Evolutionary conservation across 2,888 invertebrate species (phyloP).

Genomic region (Diabrotica balteata): DNA sequence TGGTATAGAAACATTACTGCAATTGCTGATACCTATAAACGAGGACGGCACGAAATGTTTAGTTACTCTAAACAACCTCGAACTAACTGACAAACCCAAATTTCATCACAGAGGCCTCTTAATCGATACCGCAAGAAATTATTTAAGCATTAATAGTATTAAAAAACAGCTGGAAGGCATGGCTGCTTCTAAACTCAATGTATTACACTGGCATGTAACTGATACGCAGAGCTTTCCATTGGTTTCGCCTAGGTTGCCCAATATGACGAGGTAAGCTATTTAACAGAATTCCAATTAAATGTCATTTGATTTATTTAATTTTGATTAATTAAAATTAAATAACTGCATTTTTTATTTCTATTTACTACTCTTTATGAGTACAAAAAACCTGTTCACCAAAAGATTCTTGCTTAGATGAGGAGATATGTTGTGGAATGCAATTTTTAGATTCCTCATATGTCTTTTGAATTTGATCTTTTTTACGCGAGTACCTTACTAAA

Average conservation of each 20-base stretch:
- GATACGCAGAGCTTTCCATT: slow-evolving; percentile 94
- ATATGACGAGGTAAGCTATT: slow-evolving; percentile 69
- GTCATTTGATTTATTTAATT: too few species aligned
- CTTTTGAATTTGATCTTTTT: too few species aligned
- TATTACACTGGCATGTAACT: slow-evolving; percentile 91
- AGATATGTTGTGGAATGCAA: too few species aligned
- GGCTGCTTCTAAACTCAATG: slow-evolving; percentile 88
- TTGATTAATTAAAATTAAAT: too few species aligned
- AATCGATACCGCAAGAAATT: slow-evolving; percentile 90
- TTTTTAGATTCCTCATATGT: too few species aligned
- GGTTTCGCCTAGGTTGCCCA: slow-evolving; percentile 75
- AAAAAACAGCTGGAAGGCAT: slow-evolving; percentile 82
- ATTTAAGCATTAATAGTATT: slow-evolving; percentile 73
- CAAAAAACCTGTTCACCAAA: too few species aligned
- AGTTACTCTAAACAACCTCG: slow-evolving; percentile 68
- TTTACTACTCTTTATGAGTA: too few species aligned
- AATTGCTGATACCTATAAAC: slow-evolving; percentile 64
- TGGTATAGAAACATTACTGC: slow-evolving; percentile 77
- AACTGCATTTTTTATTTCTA: too few species aligned
- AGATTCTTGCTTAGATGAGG: too few species aligned
- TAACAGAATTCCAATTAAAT: too few species aligned
- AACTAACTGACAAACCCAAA: slow-evolving; percentile 78
- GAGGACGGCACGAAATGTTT: slow-evolving; percentile 59
- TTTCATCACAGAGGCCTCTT: slow-evolving; percentile 87
- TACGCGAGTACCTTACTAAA: too few species aligned